phyloP scores from a whole-genome alignment of 2,797 vertebrate genomes.

The Gymnodraco acuticeps region DNA sequence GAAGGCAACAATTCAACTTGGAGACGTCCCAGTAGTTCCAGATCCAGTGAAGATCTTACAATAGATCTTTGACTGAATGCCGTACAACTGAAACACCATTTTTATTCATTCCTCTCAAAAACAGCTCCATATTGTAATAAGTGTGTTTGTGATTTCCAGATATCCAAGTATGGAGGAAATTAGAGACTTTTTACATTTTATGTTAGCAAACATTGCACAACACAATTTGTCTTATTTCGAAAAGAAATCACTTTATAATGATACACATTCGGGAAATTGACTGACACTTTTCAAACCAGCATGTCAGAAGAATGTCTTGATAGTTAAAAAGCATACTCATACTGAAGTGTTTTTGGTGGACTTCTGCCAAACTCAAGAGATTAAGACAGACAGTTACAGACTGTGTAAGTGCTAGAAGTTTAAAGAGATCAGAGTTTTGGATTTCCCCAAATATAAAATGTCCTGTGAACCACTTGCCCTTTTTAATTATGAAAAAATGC shows the following conservation, averaged over 20 bases:
- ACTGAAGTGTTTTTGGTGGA: neutral
- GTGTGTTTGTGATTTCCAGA: conserved; percentile 1
- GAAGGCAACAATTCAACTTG: conserved; percentile 47
- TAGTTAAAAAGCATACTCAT: neutral
- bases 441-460: neutral
- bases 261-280: neutral
- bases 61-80: conserved; percentile 31
- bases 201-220: conserved; percentile 4
- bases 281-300: too few relatives aligned
- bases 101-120: conserved; percentile 27
- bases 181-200: conserved; percentile 4
- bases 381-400: neutral
- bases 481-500: too few relatives aligned
- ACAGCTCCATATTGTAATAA: conserved; percentile 31
- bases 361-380: neutral
- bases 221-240: conserved; percentile 6
- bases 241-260: conserved; percentile 26
- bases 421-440: conserved; percentile 6
- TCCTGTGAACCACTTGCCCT: neutral
- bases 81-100: conserved; percentile 9
- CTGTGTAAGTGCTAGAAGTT: neutral
- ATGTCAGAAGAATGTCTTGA: neutral
- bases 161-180: conserved; percentile 14
- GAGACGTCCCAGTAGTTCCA: conserved; percentile 29
- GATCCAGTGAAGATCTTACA: conserved; percentile 2